Conservation (phyloP, 2,888 invertebrate species). For the Morpho achilles region DNA sequence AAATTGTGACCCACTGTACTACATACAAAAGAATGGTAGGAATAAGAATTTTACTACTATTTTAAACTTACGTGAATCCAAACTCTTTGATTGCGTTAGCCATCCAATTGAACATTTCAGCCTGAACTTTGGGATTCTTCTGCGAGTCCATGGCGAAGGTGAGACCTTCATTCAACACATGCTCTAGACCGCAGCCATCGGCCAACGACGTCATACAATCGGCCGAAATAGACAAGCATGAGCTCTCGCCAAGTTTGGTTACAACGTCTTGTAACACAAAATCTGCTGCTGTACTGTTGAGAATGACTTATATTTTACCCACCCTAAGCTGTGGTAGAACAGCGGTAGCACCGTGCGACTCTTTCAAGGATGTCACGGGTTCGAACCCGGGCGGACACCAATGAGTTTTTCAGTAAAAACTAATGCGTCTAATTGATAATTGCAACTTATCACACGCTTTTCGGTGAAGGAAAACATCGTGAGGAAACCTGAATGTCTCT, state of each 20-base stretch:
- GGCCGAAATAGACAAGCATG: conserved; percentile 85
- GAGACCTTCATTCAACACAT: conserved; percentile 84
- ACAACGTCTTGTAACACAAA: conserved; percentile 88
- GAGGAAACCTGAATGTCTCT: too few relatives aligned
- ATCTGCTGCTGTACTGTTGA: conserved; percentile 83
- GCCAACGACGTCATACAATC: conserved; percentile 87
- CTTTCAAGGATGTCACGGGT: too few relatives aligned
- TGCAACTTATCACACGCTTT: too few relatives aligned
- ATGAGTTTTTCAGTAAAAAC: too few relatives aligned
- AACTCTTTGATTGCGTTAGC: conserved; percentile 89
- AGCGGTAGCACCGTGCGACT: too few relatives aligned
- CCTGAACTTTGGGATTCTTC: conserved; percentile 94
- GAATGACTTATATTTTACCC: neutral
- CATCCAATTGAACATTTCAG: conserved; percentile 91
- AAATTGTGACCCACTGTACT: too few relatives aligned
- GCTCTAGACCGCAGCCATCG: conserved; percentile 87
- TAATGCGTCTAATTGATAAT: too few relatives aligned
- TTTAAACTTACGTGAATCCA: conserved; percentile 85
- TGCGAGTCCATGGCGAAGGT: conserved; percentile 88
- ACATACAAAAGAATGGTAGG: too few relatives aligned
- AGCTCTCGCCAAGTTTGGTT: conserved; percentile 91
- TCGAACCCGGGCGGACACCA: too few relatives aligned
- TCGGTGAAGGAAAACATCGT: too few relatives aligned
- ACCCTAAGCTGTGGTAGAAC: too few relatives aligned
- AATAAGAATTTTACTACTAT: too few relatives aligned